Percentiles rank a stretch among this genome's conserved stretches.
These are phyloP conservation scores for Dicycla oo DNA, from an alignment of 2,888 invertebrate genomes.

Conservation along the genomic window DNA sequence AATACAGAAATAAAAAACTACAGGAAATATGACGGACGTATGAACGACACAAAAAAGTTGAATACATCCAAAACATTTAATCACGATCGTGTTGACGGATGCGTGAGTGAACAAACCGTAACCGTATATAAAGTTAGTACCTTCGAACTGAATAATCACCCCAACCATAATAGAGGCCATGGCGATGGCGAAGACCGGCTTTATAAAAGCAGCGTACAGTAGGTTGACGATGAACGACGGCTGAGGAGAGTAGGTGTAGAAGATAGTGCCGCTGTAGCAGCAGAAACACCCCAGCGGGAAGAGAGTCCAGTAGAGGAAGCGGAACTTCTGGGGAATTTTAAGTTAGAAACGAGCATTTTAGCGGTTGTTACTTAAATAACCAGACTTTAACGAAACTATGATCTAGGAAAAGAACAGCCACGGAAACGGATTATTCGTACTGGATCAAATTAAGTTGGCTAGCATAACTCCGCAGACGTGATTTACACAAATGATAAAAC, in stretches of 20 bases:
- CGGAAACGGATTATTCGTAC: neutral
- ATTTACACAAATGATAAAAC: neutral
- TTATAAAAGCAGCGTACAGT: conserved; percentile 65
- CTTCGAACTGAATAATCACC: conserved; percentile 69
- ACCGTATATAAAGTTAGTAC: neutral
- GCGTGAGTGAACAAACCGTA: neutral
- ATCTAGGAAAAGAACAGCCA: neutral
- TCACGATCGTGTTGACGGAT: neutral
- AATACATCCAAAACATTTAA: neutral
- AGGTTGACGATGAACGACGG: conserved; percentile 49
- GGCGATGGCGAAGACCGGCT: conserved; percentile 66
- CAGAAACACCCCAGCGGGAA: conserved; percentile 58
- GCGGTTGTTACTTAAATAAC: too few species aligned
- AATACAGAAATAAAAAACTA: neutral
- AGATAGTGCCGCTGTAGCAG: conserved; percentile 64
- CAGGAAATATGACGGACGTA: neutral
- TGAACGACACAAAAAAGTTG: neutral
- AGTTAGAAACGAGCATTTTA: neutral
- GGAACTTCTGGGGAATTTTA: conserved; percentile 69
- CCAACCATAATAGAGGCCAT: conserved; percentile 61
- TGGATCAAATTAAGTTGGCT: neutral
- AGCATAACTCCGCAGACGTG: neutral
- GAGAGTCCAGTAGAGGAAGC: conserved; percentile 64
- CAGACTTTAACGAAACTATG: neutral
- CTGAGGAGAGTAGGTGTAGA: conserved; percentile 62